Evolutionary conservation across 2,888 invertebrate genomes (phyloP).

Genomic region (Apoderus coryli): DNA sequence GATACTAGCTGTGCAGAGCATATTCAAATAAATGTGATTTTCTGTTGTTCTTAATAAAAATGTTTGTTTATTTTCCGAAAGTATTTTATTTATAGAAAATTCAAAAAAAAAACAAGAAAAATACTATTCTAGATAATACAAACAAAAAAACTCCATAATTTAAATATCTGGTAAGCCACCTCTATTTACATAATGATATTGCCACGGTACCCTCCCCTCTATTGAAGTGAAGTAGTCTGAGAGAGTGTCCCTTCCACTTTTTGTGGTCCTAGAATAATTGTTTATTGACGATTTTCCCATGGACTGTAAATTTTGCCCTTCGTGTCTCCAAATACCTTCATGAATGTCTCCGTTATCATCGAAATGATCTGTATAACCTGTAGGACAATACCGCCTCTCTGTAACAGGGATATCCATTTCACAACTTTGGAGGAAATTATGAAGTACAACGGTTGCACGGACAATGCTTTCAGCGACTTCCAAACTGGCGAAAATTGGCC

Average conservation of each 20-base stretch:
- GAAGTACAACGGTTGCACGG: constrained; percentile 14
- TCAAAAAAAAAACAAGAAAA: background rate
- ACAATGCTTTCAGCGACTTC: constrained; percentile 6
- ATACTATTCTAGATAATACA: background rate
- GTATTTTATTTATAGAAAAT: too few relatives aligned
- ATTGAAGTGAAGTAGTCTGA: constrained; percentile 1
- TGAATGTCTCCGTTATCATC: constrained; percentile 4
- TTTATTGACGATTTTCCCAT: constrained; percentile 1
- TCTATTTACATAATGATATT: constrained; percentile 5
- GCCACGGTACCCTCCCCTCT: constrained; percentile 4
- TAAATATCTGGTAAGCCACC: constrained; percentile 4
- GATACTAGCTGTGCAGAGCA: too few relatives aligned
- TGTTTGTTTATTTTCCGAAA: too few relatives aligned
- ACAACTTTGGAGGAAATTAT: constrained; percentile 14
- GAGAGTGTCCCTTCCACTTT: constrained; percentile 4
- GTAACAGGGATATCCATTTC: constrained; percentile 4
- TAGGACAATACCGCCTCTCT: constrained; percentile 9
- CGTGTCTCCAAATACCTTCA: too few relatives aligned
- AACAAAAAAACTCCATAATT: background rate
- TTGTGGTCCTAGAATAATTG: background rate
- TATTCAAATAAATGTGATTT: too few relatives aligned
- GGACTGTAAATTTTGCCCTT: constrained; percentile 1
- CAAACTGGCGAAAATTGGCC: constrained; percentile 8
- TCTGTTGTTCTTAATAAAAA: too few relatives aligned
- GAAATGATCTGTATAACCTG: constrained; percentile 7